Conservation (phyloP, 2,888 invertebrate species). For the Hypena proboscidalis region DNA sequence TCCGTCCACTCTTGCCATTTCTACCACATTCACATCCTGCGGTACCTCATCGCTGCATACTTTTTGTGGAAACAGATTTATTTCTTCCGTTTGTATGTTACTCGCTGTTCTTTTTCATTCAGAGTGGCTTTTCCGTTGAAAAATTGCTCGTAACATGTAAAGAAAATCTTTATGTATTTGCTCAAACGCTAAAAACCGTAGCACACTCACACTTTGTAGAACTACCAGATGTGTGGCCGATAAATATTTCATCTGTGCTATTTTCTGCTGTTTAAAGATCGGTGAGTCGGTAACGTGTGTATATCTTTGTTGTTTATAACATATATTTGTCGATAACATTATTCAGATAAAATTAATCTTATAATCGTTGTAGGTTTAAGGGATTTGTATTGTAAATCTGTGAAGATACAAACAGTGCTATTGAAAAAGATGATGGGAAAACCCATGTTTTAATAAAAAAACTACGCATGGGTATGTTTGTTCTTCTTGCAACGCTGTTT, state of each 20-base stretch:
- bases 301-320: conserved; percentile 26
- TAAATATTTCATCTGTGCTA: conserved; percentile 44
- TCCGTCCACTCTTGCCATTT: conserved; percentile 52
- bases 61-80: conserved; percentile 62
- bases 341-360: not conserved
- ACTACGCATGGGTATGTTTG: too few species aligned
- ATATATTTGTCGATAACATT: conserved; percentile 19
- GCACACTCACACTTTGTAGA: conserved; percentile 17
- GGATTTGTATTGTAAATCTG: too few species aligned
- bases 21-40: conserved; percentile 38
- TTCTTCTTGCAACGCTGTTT: too few species aligned
- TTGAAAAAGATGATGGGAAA: too few species aligned
- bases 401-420: too few species aligned
- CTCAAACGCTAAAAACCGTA: conserved; percentile 20
- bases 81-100: conserved; percentile 56
- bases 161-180: conserved; percentile 23
- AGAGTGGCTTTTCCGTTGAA: conserved; percentile 21
- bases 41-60: conserved; percentile 41
- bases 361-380: too few species aligned
- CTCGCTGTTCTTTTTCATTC: conserved; percentile 43
- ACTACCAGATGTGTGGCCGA: conserved; percentile 37
- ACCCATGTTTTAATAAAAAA: too few species aligned
- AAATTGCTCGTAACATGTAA: conserved; percentile 39
- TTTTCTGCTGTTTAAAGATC: conserved; percentile 31
- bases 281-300: conserved; percentile 13